Evolutionary conservation across 2,797 vertebrate genomes (phyloP), one percentile per base, ranked within the genome.

Genomic region (Sebastes ruberrimus): DNA sequence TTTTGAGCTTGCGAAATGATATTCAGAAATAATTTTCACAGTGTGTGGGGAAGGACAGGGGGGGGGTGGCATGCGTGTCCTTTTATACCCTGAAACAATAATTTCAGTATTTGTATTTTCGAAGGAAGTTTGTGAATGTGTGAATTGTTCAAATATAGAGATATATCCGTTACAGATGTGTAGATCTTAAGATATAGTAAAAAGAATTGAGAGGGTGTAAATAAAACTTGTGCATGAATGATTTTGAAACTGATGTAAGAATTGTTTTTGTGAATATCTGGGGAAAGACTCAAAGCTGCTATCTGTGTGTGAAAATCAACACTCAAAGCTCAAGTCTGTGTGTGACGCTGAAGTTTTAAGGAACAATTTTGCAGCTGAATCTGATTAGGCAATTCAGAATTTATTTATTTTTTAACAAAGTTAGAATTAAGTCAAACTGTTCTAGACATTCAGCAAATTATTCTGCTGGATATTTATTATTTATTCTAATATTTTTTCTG

Each of bases 281-380:
- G 6, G 5, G 27, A 27, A 7, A 68, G 64, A 62, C 9, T 38
- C 61, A 60, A 70, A 35, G 52, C 22, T 60, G 52, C 52, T 46
- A 33, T 76, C 60, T 38, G 32, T 25, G 62, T 81, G 20, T 71
- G 81, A 75, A 80, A 78, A 80, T 64, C 66, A 68, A 5, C 25
- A 23, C n/a, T 46, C 38, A 9, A 56, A 53, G 35, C 14, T 84
- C 6, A 59, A 59, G 33, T 27, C 27, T 35, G 7, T 35, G 10
- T 63, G 67, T 46, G 77, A 59, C 1, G 1, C 46, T 16, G 7
- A 61, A 42, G 22, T 69, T 38, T 53, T 32, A 73, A 69, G 23
- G 6, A 67, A 63, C 27, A 33, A 5, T 46, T 67, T 27, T 52
- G 11, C 33, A 42, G 10, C 18, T 59, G 13, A 52, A 23, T 38